A percentile compares a stretch with the other conserved stretches of the same genome.
phyloP scores from a whole-genome alignment of 2,888 invertebrate genomes.

The Drosophila pseudotakahashii region DNA sequence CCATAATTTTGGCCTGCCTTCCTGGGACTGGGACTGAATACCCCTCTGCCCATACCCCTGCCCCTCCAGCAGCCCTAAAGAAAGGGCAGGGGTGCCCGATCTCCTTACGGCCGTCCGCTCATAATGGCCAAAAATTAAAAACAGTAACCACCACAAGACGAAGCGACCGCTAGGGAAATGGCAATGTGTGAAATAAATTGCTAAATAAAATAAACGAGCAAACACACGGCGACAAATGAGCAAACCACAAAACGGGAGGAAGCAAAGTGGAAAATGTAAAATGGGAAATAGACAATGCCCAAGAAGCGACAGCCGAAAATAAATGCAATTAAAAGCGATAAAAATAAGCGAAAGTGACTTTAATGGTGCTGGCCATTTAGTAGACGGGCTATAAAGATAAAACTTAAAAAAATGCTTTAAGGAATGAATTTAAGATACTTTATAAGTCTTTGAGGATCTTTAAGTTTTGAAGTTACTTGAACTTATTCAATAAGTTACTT shows the following conservation, averaged over 20 bases:
- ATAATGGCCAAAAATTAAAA: slow-evolving; percentile 80
- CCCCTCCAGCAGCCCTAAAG: background rate
- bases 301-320: slow-evolving; percentile 44
- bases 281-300: slow-evolving; percentile 30
- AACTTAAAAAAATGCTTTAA: background rate
- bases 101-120: slow-evolving; percentile 56
- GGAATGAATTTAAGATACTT: background rate
- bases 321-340: slow-evolving; percentile 79
- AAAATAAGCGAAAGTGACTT: slow-evolving; percentile 71
- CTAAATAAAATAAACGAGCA: slow-evolving; percentile 81
- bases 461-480: too few relatives aligned
- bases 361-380: slow-evolving; percentile 68
- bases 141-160: slow-evolving; percentile 73
- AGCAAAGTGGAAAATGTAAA: slow-evolving; percentile 16
- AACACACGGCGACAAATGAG: slow-evolving; percentile 75
- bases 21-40: slow-evolving; percentile 26
- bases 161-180: slow-evolving; percentile 49
- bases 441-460: too few relatives aligned
- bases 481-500: too few relatives aligned
- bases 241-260: slow-evolving; percentile 25
- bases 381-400: slow-evolving; percentile 41
- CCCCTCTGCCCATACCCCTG: background rate
- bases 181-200: slow-evolving; percentile 78
- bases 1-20: slow-evolving; percentile 66
- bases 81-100: slow-evolving; percentile 26